A percentile compares a stretch with the other conserved stretches of the same genome.
phyloP scores from a whole-genome alignment of 2,797 vertebrate species.

The Falco naumanni region DNA sequence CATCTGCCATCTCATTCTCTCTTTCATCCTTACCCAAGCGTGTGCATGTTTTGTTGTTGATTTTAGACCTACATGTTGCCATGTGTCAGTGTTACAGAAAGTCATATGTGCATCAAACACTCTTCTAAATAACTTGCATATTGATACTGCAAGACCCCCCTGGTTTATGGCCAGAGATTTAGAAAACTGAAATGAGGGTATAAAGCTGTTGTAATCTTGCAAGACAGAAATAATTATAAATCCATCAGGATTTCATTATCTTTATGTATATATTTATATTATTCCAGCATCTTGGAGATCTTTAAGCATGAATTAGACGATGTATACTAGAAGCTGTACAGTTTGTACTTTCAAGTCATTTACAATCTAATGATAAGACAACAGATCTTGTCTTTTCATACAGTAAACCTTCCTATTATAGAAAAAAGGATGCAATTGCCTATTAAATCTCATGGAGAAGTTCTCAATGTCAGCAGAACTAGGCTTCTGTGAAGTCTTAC shows the following conservation, averaged over 20 bases:
- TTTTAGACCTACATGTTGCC: slow-evolving; percentile 45
- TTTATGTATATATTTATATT: slow-evolving; percentile 11
- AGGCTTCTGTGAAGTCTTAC: not conserved
- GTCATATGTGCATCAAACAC: slow-evolving; percentile 60
- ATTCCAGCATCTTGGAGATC: not conserved
- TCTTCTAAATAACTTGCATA: slow-evolving; percentile 58
- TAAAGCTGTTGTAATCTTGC: slow-evolving; percentile 1
- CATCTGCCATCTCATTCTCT: slow-evolving; percentile 56
- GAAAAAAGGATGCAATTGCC: not conserved
- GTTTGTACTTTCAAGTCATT: slow-evolving; percentile 10
- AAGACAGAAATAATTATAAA: slow-evolving; percentile 47
- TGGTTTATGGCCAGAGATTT: slow-evolving; percentile 42
- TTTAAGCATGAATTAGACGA: slow-evolving; percentile 25
- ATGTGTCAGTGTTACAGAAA: slow-evolving; percentile 57
- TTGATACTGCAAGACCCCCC: slow-evolving; percentile 29
- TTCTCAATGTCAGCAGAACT: slow-evolving; percentile 4
- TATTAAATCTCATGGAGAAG: not conserved
- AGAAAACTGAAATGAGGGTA: not conserved
- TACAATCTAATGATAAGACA: slow-evolving; percentile 47
- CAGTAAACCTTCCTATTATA: not conserved
- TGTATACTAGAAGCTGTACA: slow-evolving; percentile 19
- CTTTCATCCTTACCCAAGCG: slow-evolving; percentile 58
- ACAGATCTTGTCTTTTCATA: slow-evolving; percentile 14
- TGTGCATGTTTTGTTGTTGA: slow-evolving; percentile 45
- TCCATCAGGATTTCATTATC: slow-evolving; percentile 43